phyloP scores from a whole-genome alignment of 2,888 invertebrate species.

The Cataglyphis livida region DNA sequence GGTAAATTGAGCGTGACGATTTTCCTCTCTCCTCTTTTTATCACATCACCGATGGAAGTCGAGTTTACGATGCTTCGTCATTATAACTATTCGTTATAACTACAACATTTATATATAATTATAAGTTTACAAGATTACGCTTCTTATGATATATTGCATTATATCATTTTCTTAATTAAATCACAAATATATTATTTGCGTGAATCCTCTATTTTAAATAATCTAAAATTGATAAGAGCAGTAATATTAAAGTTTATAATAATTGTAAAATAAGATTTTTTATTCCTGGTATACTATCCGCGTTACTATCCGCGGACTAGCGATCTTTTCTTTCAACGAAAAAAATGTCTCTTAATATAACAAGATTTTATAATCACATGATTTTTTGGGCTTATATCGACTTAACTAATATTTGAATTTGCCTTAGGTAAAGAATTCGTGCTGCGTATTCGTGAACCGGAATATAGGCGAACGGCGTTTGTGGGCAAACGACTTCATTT shows the following conservation, averaged over 20 bases:
- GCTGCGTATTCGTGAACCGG: neutral
- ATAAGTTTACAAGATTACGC: neutral
- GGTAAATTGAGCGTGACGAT: conserved; percentile 75
- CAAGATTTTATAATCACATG: neutral
- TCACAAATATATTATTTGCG: neutral
- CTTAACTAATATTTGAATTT: neutral
- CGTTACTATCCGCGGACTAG: neutral
- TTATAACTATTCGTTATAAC: too few species aligned
- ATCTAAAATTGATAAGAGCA: neutral
- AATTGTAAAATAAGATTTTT: neutral
- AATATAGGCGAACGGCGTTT: neutral
- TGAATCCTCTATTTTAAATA: neutral
- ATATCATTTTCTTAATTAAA: neutral
- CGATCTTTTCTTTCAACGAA: neutral
- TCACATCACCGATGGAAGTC: neutral
- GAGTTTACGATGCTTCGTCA: neutral
- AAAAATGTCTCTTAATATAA: neutral
- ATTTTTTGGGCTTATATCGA: neutral
- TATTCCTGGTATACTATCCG: neutral
- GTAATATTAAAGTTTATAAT: neutral
- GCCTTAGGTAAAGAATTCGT: neutral
- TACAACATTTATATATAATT: neutral
- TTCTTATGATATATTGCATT: neutral
- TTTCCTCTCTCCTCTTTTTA: conserved; percentile 23
- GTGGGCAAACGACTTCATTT: conserved; percentile 4